A percentile compares a stretch with the other conserved stretches of the same genome.
phyloP scores from a whole-genome alignment of 1,140 invertebrate species.

The Lordiphosa mommai region DNA sequence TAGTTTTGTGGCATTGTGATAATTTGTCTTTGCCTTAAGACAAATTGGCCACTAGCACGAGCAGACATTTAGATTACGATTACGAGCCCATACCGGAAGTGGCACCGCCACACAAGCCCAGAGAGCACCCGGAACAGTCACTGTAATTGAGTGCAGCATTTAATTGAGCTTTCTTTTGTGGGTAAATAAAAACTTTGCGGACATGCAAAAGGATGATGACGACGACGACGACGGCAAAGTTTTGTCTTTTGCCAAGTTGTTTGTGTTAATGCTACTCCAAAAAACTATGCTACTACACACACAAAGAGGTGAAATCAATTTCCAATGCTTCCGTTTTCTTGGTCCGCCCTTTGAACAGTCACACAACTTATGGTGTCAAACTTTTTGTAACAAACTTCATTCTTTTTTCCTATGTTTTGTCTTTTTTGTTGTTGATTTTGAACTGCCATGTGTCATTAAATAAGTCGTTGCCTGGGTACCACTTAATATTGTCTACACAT shows the following conservation, averaged over 20 bases:
- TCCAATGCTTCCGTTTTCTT: constrained; percentile 51
- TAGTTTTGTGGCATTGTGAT: constrained; percentile 30
- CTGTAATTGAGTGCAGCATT: constrained; percentile 64
- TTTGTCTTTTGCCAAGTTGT: constrained; percentile 43
- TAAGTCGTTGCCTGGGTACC: constrained; percentile 12
- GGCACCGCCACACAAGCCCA: constrained; percentile 23
- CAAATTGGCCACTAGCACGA: constrained; percentile 63
- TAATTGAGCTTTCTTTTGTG: constrained; percentile 51
- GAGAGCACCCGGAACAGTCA: constrained; percentile 13
- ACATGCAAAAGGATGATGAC: constrained; percentile 63
- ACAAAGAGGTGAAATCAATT: constrained; percentile 66
- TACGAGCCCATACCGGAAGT: constrained; percentile 46
- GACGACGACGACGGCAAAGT: constrained; percentile 21
- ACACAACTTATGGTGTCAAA: constrained; percentile 53
- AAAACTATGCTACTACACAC: constrained; percentile 45
- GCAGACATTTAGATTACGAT: constrained; percentile 54
- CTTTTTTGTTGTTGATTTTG: constrained; percentile 26
- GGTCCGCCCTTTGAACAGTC: constrained; percentile 20
- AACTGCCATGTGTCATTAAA: constrained; percentile 15
- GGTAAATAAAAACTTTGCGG: constrained; percentile 62
- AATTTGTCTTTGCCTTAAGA: constrained; percentile 47
- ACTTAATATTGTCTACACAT: constrained; percentile 13
- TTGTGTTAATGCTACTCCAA: constrained; percentile 55
- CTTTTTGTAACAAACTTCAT: constrained; percentile 33
- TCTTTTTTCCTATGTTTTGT: constrained; percentile 24